Evolutionary conservation across 2,113 vertebrate species (phyloP), one percentile per base, ranked within the genome.

Genomic region (Megaleporinus macrocephalus): DNA sequence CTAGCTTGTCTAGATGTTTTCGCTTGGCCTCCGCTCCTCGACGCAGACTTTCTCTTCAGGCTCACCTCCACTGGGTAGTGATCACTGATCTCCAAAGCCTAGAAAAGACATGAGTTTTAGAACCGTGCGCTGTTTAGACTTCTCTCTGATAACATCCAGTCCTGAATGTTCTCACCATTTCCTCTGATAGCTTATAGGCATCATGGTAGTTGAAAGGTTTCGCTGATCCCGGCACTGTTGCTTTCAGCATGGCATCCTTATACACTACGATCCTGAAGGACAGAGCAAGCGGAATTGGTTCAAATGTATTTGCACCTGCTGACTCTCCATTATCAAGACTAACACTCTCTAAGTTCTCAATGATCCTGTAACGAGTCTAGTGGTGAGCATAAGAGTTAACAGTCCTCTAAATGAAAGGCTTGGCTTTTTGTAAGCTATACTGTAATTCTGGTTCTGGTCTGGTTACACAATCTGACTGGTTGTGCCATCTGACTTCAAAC

Each of bases 211-310:
- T 89, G 18, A 95, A 96, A 0, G 93, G 76, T 73, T 85, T 88
- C 0, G 94, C 95, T 0, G 94, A 96, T 33, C 79, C 53, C 0
- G 93, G 90, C 10, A 95, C 88, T 3, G 93, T n/a, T 0, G 93
- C 88, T 0, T 72, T 49, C 13, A 92, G 79, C 79, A 95, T 89
- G 18, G 88, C 83, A 0, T 91, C 68, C 10, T 95, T 94, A 0
- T 94, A 91, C 0, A 93, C 95, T 71, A 95, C 94, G 1, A 96
- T 96, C 89, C 95, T 96, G 59, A 14, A 83, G 16, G 2, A 65
- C 36, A 24, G 24, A 4, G 5, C 11, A 30, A 6, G 15, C 20
- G 6, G 11, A 9, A 44, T 10, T 44, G 41, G 5, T 9, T 9
- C 41, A 1, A 10, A 44, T 44, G 41, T 44, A 11, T 44, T 4